phyloP scores from a whole-genome alignment of 2,797 vertebrate genomes.

The Sandelia bainsii region DNA sequence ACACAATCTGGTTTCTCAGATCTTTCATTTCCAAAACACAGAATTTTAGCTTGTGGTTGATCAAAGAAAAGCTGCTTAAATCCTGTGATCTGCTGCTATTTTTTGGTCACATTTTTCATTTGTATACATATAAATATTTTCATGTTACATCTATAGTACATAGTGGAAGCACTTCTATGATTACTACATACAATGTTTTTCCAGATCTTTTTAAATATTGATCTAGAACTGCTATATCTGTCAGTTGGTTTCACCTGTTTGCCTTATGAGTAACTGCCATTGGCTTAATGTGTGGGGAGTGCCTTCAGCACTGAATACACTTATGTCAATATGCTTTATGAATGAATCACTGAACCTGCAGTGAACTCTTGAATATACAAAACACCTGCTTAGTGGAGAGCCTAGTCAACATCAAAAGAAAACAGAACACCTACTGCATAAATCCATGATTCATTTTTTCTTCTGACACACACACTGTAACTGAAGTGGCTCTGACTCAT shows the following conservation, averaged over 20 bases:
- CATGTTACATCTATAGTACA: neutral
- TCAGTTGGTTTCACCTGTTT: slow-evolving; percentile 39
- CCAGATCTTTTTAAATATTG: neutral
- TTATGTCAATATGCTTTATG: slow-evolving; percentile 41
- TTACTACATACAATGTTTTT: neutral
- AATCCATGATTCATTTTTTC: slow-evolving; percentile 24
- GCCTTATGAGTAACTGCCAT: slow-evolving; percentile 37
- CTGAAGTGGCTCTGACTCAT: slow-evolving; percentile 8
- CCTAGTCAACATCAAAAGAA: slow-evolving; percentile 20
- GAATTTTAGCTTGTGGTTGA: slow-evolving; percentile 15
- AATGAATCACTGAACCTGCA: slow-evolving; percentile 65
- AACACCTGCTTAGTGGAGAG: slow-evolving; percentile 30
- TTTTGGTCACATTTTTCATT: neutral
- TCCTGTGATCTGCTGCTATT: slow-evolving; percentile 15
- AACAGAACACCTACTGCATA: slow-evolving; percentile 12
- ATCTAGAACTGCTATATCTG: slow-evolving; percentile 9
- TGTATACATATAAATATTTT: neutral
- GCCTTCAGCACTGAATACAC: slow-evolving; percentile 35
- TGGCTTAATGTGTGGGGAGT: slow-evolving; percentile 44
- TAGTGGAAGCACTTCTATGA: neutral
- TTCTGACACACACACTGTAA: neutral
- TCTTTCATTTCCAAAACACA: slow-evolving; percentile 32
- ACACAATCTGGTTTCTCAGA: slow-evolving; percentile 23
- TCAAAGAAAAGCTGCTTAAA: slow-evolving; percentile 17
- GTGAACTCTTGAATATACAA: slow-evolving; percentile 43